Conservation (phyloP, 2,797 vertebrate species). For the Enteromius mattozi region DNA sequence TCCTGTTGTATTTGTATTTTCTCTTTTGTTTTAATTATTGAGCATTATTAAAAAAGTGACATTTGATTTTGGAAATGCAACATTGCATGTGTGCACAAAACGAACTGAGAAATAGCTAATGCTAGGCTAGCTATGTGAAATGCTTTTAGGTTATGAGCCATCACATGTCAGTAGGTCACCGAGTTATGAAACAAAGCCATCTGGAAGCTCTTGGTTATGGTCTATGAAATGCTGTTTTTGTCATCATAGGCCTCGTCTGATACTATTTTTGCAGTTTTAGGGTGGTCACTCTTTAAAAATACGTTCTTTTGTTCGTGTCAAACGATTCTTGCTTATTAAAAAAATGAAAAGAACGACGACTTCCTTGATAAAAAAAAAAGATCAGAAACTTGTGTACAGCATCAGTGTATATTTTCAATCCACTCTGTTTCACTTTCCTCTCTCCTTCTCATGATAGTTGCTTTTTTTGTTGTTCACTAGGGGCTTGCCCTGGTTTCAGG, state of each 20-base stretch:
- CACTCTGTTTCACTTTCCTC: slow-evolving; percentile 65
- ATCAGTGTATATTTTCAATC: slow-evolving; percentile 69
- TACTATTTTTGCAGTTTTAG: slow-evolving; percentile 1
- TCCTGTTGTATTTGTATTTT: slow-evolving; percentile 45
- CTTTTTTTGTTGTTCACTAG: slow-evolving; percentile 80
- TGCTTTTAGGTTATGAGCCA: slow-evolving; percentile 19
- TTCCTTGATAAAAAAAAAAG: not conserved
- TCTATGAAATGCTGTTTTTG: slow-evolving; percentile 72
- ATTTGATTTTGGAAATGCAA: not conserved
- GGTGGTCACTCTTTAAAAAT: not conserved
- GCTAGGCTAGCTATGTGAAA: slow-evolving; percentile 17
- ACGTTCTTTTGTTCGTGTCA: not conserved
- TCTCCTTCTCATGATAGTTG: slow-evolving; percentile 66
- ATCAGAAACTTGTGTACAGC: not conserved
- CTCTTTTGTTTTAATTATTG: slow-evolving; percentile 16
- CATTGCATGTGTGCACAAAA: not conserved
- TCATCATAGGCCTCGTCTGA: slow-evolving; percentile 50
- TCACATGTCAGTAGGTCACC: slow-evolving; percentile 31
- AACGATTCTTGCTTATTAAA: not conserved
- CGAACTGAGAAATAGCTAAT: not conserved
- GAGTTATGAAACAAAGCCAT: slow-evolving; percentile 46
- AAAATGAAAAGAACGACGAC: not conserved
- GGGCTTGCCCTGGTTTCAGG: slow-evolving; percentile 84
- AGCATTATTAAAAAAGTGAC: not conserved
- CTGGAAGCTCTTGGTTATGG: slow-evolving; percentile 45